Conservation (phyloP, 2,888 invertebrate genomes). For the Noctua janthina region DNA sequence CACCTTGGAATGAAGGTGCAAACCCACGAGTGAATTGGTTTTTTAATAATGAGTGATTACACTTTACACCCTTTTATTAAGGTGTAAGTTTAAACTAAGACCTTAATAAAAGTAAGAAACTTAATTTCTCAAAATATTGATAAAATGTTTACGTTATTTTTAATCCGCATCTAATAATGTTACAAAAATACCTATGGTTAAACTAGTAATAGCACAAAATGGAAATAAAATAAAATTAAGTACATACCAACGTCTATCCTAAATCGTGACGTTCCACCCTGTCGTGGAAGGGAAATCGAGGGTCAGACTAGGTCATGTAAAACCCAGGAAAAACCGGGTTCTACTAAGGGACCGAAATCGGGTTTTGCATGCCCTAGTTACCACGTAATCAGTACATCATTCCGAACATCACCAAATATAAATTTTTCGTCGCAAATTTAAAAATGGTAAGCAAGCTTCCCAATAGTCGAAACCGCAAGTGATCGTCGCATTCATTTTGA, state of each 20-base stretch:
- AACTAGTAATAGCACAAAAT: conserved; percentile 17
- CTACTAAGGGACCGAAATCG: too few species aligned
- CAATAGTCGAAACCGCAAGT: neutral
- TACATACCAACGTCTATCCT: neutral
- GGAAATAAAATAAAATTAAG: conserved; percentile 3
- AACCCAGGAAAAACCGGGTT: too few species aligned
- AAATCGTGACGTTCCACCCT: neutral
- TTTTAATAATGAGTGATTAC: neutral
- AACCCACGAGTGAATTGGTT: neutral
- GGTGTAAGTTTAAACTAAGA: neutral
- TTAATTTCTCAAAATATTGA: neutral
- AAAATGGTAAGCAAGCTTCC: neutral
- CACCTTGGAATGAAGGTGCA: neutral
- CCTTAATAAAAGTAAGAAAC: neutral
- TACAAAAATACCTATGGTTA: neutral
- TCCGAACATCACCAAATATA: neutral
- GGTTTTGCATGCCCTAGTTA: neutral
- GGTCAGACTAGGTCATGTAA: too few species aligned
- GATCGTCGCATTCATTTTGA: neutral
- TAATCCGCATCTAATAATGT: conserved; percentile 48
- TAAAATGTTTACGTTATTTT: neutral
- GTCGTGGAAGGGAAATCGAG: neutral
- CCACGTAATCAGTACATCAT: neutral
- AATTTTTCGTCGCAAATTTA: neutral
- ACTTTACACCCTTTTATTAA: too few species aligned